Percentiles rank a stretch among this genome's conserved stretches.
Conservation (phyloP, 2,113 vertebrate species). For the Myotis davidii region DNA sequence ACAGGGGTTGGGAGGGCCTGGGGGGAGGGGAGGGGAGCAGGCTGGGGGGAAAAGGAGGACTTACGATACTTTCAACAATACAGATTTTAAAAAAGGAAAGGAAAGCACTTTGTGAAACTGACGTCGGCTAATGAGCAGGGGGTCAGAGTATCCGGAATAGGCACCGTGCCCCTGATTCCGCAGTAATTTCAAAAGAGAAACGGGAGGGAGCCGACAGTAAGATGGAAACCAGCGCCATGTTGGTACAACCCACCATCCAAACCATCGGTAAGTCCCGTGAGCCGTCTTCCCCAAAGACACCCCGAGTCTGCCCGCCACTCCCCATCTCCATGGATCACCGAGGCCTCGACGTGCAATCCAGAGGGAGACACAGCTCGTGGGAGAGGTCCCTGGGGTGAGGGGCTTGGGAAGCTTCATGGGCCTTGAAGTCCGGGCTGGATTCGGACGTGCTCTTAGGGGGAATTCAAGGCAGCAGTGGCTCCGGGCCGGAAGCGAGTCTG, state of each 20-base stretch:
- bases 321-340: background rate
- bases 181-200: background rate
- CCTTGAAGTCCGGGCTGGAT: background rate
- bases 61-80: no score
- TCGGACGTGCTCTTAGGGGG: background rate
- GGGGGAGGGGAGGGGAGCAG: no score
- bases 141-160: background rate
- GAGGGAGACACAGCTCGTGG: background rate
- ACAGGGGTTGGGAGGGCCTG: no score
- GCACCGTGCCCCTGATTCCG: background rate
- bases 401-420: background rate
- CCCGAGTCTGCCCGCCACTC: background rate
- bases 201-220: background rate
- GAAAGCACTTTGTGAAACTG: background rate
- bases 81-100: no score
- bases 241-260: background rate
- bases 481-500: background rate
- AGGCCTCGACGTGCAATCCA: background rate
- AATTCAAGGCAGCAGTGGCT: background rate
- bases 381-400: background rate
- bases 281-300: background rate
- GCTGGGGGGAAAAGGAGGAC: no score
- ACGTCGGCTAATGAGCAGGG: background rate
- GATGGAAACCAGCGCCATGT: background rate
- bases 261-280: background rate